Evolutionary conservation across 2,888 invertebrate genomes (phyloP).

Genomic region (Drosophila macrospina): DNA sequence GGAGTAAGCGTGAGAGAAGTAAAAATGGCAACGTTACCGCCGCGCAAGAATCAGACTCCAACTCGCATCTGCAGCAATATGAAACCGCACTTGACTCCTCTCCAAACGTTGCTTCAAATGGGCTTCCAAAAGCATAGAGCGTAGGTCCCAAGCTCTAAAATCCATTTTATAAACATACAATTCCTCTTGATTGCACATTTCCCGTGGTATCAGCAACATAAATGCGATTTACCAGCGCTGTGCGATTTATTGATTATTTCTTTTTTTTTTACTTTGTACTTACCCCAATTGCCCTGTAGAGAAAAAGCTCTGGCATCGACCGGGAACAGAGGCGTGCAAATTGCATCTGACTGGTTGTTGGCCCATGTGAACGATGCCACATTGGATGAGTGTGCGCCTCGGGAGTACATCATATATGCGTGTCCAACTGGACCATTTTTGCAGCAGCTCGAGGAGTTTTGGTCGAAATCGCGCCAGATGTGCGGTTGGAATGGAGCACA

Average conservation of each 20-base stretch:
- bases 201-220: not conserved
- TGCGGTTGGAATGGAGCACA: constrained; percentile 96
- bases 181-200: not conserved
- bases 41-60: constrained; percentile 90
- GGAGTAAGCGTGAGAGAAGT: not conserved
- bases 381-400: constrained; percentile 90
- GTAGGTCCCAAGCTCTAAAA: constrained; percentile 87
- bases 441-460: constrained; percentile 90
- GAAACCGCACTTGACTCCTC: constrained; percentile 90
- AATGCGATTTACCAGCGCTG: not conserved
- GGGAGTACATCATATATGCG: constrained; percentile 95
- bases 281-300: constrained; percentile 85
- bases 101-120: constrained; percentile 94
- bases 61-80: constrained; percentile 87
- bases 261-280: constrained; percentile 45
- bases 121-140: constrained; percentile 95
- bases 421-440: constrained; percentile 91
- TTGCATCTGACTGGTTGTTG: constrained; percentile 95
- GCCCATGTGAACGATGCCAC: constrained; percentile 95
- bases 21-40: constrained; percentile 91
- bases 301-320: constrained; percentile 96
- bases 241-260: constrained; percentile 65
- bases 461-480: constrained; percentile 90
- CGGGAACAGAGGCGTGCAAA: constrained; percentile 93
- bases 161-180: too few relatives aligned